Conservation (phyloP, 2,113 vertebrate genomes). For the Theristicus caerulescens region DNA sequence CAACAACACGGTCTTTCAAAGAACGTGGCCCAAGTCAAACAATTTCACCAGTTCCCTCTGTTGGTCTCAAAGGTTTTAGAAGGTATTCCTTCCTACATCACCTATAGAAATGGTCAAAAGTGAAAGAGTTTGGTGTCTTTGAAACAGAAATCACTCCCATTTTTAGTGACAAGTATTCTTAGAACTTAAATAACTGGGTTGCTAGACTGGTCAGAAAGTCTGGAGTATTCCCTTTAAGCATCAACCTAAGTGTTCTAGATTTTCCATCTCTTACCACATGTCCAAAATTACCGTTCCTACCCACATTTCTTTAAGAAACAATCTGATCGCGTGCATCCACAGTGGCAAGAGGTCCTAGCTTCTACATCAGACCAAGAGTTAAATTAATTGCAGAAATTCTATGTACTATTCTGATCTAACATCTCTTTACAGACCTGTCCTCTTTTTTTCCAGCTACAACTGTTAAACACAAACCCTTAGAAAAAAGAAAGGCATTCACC, state of each 20-base stretch:
- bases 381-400: background rate
- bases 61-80: background rate
- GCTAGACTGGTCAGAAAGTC: background rate
- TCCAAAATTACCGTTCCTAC: background rate
- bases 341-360: background rate
- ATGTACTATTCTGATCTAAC: background rate
- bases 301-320: background rate
- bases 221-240: background rate
- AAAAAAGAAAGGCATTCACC: background rate
- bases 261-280: background rate
- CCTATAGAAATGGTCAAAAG: background rate
- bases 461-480: background rate
- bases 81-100: background rate
- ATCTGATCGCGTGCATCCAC: background rate
- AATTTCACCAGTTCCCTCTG: background rate
- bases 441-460: background rate
- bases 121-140: background rate
- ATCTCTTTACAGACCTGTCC: background rate
- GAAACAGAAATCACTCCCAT: background rate
- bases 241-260: background rate
- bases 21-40: background rate
- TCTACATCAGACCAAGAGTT: background rate
- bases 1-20: accelerated
- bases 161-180: background rate
- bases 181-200: background rate